Evolutionary conservation across 2,888 invertebrate species (phyloP).

Genomic region (Hyalella azteca): DNA sequence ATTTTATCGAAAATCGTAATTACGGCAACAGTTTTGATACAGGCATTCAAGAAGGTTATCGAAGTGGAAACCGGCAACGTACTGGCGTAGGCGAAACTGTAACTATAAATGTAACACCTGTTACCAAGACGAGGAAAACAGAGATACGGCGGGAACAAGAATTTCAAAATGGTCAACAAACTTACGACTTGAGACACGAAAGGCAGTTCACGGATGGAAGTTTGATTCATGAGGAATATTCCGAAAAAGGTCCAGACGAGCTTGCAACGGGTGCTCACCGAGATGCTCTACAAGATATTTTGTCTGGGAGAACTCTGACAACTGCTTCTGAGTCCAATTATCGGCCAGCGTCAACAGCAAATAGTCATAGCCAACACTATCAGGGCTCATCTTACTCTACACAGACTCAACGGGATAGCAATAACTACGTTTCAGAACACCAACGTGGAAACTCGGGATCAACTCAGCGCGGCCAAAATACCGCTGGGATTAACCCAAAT

Average conservation of each 20-base stretch:
- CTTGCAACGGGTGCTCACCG: slow-evolving; percentile 37
- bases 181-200: slow-evolving; percentile 52
- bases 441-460: background rate
- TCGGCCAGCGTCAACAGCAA: background rate
- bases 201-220: slow-evolving; percentile 50
- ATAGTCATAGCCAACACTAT: background rate
- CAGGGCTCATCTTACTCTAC: background rate
- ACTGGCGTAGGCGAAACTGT: slow-evolving; percentile 21
- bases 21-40: background rate
- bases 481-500: background rate
- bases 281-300: slow-evolving; percentile 48
- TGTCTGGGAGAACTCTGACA: slow-evolving; percentile 47
- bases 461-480: background rate
- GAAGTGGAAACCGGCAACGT: background rate
- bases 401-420: background rate
- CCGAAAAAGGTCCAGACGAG: slow-evolving; percentile 46
- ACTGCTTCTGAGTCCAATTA: slow-evolving; percentile 42
- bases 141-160: slow-evolving; percentile 51
- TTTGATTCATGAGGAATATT: slow-evolving; percentile 50
- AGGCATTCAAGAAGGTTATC: background rate
- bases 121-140: slow-evolving; percentile 33
- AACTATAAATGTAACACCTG: background rate
- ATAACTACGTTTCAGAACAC: background rate
- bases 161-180: slow-evolving; percentile 51
- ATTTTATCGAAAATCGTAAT: slow-evolving; percentile 12